A percentile compares a stretch with the other conserved stretches of the same genome.
Evolutionary conservation across 2,888 invertebrate genomes (phyloP).

Genomic region (Drosophila algonquin): DNA sequence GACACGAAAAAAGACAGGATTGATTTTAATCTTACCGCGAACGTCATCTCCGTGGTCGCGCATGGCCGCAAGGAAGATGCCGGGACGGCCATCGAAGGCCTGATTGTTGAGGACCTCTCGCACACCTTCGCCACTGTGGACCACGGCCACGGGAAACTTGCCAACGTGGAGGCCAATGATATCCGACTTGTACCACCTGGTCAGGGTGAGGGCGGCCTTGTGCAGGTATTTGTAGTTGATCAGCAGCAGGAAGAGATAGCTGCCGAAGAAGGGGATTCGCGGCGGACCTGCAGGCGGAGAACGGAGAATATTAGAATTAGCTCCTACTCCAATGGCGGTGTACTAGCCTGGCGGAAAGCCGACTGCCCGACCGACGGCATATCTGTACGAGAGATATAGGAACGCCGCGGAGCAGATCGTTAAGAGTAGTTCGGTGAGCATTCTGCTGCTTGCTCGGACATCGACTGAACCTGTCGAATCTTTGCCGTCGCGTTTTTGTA

Average conservation of each 20-base stretch:
- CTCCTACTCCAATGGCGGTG: neutral
- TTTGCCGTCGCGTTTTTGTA: slow-evolving; percentile 34
- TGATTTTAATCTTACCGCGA: slow-evolving; percentile 65
- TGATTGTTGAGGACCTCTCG: slow-evolving; percentile 86
- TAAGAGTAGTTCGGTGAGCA: slow-evolving; percentile 82
- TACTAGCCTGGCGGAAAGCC: slow-evolving; percentile 87
- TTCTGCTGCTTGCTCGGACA: slow-evolving; percentile 43
- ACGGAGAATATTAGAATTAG: slow-evolving; percentile 11
- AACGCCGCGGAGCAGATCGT: slow-evolving; percentile 78
- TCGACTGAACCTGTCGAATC: slow-evolving; percentile 40
- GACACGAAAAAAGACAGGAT: neutral
- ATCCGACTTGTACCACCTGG: slow-evolving; percentile 86
- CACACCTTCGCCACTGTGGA: slow-evolving; percentile 85
- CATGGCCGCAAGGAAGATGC: slow-evolving; percentile 84
- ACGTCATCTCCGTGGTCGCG: slow-evolving; percentile 84
- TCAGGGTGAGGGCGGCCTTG: slow-evolving; percentile 84
- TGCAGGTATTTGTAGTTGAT: slow-evolving; percentile 85
- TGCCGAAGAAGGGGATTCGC: slow-evolving; percentile 87
- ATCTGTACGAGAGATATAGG: slow-evolving; percentile 82
- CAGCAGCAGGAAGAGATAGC: slow-evolving; percentile 86
- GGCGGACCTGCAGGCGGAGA: slow-evolving; percentile 85
- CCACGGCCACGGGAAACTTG: slow-evolving; percentile 84
- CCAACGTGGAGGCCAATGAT: slow-evolving; percentile 87
- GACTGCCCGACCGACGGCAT: slow-evolving; percentile 84
- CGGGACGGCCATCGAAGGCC: slow-evolving; percentile 87